Conservation (phyloP, 2,113 vertebrate genomes). For the Nothocercus julius region DNA sequence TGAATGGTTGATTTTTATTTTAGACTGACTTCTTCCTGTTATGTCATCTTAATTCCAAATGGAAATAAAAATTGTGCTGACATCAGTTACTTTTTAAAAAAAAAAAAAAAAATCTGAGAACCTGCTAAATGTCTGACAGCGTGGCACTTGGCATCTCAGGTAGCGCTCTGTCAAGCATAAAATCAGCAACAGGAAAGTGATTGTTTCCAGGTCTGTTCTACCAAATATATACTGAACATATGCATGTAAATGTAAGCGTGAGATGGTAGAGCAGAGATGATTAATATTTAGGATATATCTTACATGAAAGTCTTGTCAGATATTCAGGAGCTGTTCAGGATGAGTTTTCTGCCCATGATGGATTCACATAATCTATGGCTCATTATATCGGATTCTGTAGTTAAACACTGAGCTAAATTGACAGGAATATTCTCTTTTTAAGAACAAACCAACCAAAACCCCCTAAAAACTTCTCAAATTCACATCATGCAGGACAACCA, state of each 20-base stretch:
- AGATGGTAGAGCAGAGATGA: background rate
- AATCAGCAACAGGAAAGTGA: background rate
- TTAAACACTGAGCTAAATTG: background rate
- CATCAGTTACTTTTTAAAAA: too few species aligned
- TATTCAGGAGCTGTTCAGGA: background rate
- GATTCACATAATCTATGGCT: background rate
- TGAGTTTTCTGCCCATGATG: background rate
- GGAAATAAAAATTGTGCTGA: background rate
- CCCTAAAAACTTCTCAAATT: background rate
- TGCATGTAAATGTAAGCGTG: background rate
- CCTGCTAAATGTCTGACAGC: background rate
- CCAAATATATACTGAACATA: background rate
- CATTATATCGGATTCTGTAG: background rate
- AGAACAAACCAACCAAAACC: background rate
- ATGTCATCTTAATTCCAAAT: background rate
- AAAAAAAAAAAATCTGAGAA: too few species aligned
- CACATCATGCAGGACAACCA: rapidly evolving
- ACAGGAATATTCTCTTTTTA: background rate
- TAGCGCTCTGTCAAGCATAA: background rate
- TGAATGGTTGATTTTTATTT: background rate
- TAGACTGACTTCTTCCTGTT: background rate
- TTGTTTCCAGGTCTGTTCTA: background rate
- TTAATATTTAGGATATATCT: background rate
- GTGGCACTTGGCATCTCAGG: background rate
- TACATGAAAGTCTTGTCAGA: background rate